Base-by-base conservation (phyloP, 2,888 invertebrate species). In the Petrolisthes manimaculis region DNA sequence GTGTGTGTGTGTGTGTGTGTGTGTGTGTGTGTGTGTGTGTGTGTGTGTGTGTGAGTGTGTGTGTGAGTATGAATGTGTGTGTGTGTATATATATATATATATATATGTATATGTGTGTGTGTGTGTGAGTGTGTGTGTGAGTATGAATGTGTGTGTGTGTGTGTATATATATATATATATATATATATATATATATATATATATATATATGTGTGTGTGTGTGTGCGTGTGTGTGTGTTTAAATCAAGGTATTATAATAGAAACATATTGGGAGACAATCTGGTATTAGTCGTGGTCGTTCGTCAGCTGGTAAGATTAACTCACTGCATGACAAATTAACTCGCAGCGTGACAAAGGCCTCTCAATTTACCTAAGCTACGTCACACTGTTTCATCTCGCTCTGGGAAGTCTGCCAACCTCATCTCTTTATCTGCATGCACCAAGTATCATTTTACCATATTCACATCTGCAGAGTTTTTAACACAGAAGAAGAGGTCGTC, bases 31-130 rank as follows among this genome's bases (percentile, higher is more conserved):
- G 53, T 82, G 61, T 67, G 21, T 82, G 53, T 56, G 53, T 82
- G 37, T 82, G 53, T 82, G 53, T 82, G 53, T 82, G 61, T 56
- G 53, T 61, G 61, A 61, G 54, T 82, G 9, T 37, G 67, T 82
- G 37, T 82, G 37, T 61, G 54, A 61, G 67, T 82, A 61, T 82
- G 67, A 24, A 61, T 82, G 54, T 82, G n/a, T 82, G 54, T 82
- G 54, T 82, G n/a, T 82, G 54, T 82, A 71, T 74, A 54, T 83
- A 53, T 83, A 54, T 83, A 8, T 74, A 8, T 74, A 8, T 74
- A 8, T 83, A n/a, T 71, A 8, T 83, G 21, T 74, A 53, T 37
- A 5, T 24, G 4, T 74, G 5, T 71, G n/a, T 71, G n/a, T 71
- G 14, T 71, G 14, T 71, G 3, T 37, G 9, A 24, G 4, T 71